phyloP scores from a whole-genome alignment of 2,888 invertebrate species.

The Metalampra italica region DNA sequence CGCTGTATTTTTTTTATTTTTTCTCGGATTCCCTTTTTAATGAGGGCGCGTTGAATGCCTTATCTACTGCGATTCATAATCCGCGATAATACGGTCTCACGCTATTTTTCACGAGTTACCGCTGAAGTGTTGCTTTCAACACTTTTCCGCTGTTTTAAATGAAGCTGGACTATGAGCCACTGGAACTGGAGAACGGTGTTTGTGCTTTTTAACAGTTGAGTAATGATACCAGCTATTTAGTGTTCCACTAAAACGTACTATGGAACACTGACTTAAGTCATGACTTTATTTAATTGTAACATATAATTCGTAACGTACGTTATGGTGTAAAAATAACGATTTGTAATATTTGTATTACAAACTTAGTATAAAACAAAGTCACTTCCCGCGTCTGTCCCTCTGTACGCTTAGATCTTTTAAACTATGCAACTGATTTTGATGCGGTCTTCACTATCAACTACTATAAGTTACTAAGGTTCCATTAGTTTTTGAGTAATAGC shows the following conservation, averaged over 20 bases:
- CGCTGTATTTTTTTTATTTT: constrained; percentile 36
- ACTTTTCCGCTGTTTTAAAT: constrained; percentile 23
- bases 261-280: background rate
- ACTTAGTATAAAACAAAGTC: too few species aligned
- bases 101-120: constrained; percentile 35
- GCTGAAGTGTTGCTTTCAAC: constrained; percentile 28
- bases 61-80: constrained; percentile 57
- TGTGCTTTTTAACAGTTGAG: background rate
- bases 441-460: too few species aligned
- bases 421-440: too few species aligned
- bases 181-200: background rate
- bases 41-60: constrained; percentile 56
- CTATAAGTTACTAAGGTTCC: too few species aligned
- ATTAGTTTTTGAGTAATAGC: too few species aligned
- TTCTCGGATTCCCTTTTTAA: constrained; percentile 44
- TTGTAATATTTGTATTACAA: too few species aligned
- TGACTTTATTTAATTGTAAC: too few species aligned
- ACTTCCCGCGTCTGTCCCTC: too few species aligned
- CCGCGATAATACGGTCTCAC: constrained; percentile 38
- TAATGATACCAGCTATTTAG: background rate
- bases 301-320: too few species aligned
- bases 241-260: background rate
- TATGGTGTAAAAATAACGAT: too few species aligned
- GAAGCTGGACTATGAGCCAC: background rate
- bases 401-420: too few species aligned